phyloP scores from a whole-genome alignment of 1,140 invertebrate genomes.

The Neodiprion virginianus region DNA sequence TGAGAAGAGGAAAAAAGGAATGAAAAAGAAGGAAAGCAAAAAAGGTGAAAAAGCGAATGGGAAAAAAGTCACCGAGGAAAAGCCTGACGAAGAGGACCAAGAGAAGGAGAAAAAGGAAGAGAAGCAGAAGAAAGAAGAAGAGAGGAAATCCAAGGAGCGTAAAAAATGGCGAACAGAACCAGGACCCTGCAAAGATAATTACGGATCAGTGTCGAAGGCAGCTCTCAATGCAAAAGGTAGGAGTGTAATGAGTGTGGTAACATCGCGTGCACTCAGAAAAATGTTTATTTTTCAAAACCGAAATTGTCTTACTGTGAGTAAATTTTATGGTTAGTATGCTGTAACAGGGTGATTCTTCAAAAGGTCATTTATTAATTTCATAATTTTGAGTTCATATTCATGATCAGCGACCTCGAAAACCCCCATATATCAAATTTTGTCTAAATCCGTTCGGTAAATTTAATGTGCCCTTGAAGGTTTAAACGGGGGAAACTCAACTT shows the following conservation, averaged over 20 bases:
- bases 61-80: slow-evolving; percentile 7
- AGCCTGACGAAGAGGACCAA: slow-evolving; percentile 3
- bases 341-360: no score
- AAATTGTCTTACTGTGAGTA: no score
- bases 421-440: no score
- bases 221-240: slow-evolving; percentile 30
- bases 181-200: slow-evolving; percentile 23
- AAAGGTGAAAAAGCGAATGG: neutral
- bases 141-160: slow-evolving; percentile 19
- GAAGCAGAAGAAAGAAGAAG: slow-evolving; percentile 11
- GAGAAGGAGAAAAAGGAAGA: slow-evolving; percentile 13
- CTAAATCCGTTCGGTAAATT: no score
- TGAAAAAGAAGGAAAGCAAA: slow-evolving; percentile 4
- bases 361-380: neutral
- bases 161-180: slow-evolving; percentile 39
- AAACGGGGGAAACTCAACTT: no score
- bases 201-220: slow-evolving; percentile 13
- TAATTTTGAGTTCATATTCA: neutral
- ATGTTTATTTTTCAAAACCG: no score
- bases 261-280: no score
- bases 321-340: no score
- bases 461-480: no score
- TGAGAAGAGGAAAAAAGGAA: slow-evolving; percentile 14
- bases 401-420: no score
- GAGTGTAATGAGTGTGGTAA: no score